Evolutionary conservation across 2,888 invertebrate species (phyloP).

Genomic region (Volucella bombylans): DNA sequence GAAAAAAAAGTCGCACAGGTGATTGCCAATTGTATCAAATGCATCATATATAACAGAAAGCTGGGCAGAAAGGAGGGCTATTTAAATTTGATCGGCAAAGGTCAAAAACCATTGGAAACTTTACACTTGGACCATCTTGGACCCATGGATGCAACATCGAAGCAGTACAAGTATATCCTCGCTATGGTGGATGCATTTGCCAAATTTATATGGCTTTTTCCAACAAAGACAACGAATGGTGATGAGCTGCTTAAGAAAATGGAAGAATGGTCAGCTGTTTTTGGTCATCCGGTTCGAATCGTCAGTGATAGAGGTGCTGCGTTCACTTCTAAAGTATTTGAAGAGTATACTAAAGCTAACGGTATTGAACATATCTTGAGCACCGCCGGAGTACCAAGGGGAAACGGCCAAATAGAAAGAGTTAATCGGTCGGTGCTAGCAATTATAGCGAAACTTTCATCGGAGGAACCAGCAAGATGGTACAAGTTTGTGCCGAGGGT

Average conservation of each 20-base stretch:
- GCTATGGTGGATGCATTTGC: conserved; percentile 48
- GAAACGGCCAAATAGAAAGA: conserved; percentile 56
- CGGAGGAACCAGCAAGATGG: too few species aligned
- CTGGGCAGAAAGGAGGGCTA: conserved; percentile 78
- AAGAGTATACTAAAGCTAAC: conserved; percentile 36
- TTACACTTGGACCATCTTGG: conserved; percentile 74
- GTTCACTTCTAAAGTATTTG: conserved; percentile 38
- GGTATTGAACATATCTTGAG: too few species aligned
- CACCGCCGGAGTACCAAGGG: conserved; percentile 57
- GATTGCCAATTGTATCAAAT: background rate
- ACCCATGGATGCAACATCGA: conserved; percentile 72
- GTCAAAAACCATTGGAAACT: conserved; percentile 76
- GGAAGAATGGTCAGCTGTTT: background rate
- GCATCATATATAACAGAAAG: conserved; percentile 51
- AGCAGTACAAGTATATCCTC: conserved; percentile 1
- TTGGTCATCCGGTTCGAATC: conserved; percentile 3
- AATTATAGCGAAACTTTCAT: too few species aligned
- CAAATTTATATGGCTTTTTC: conserved; percentile 61
- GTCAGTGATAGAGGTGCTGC: conserved; percentile 35
- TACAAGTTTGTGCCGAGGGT: too few species aligned
- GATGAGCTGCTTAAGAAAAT: conserved; percentile 3
- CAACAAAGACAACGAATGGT: background rate
- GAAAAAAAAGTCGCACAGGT: too few species aligned
- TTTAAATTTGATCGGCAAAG: conserved; percentile 77
- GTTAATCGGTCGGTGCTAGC: too few species aligned